Percentiles rank a stretch among this genome's conserved stretches.
These are phyloP conservation scores for Reticulitermes speratus DNA, from an alignment of 1,140 invertebrate species.

Conservation along the genomic window DNA sequence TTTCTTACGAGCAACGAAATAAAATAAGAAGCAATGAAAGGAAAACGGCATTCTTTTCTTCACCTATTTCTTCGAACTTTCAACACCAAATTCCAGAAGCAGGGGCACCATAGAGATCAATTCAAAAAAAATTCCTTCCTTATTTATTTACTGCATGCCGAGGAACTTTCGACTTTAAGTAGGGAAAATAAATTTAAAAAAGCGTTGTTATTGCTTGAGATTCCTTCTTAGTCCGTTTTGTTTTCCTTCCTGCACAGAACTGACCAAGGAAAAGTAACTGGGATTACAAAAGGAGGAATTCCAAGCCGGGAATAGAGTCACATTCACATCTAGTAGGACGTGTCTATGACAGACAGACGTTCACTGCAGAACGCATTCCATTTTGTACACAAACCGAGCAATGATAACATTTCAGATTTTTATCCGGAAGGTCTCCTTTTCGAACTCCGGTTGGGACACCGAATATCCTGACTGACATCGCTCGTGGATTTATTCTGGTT, in stretches of 20 bases:
- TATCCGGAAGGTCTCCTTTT: too few relatives aligned
- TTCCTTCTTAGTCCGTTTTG: neutral
- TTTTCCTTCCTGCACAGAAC: slow-evolving; percentile 12
- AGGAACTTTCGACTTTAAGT: neutral
- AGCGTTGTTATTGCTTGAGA: neutral
- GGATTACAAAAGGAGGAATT: neutral
- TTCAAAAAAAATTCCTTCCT: neutral
- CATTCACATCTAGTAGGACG: neutral
- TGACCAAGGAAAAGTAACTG: neutral
- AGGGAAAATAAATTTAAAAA: neutral
- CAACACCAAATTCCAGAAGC: neutral
- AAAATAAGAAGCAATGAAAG: neutral
- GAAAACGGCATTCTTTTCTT: neutral
- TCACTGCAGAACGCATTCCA: too few relatives aligned
- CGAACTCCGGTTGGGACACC: too few relatives aligned
- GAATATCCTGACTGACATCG: too few relatives aligned
- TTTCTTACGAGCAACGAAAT: neutral
- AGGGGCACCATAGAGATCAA: neutral
- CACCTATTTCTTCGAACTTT: slow-evolving; percentile 5
- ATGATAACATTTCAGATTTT: too few relatives aligned
- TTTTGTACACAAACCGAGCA: too few relatives aligned
- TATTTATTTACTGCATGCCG: slow-evolving; percentile 1
- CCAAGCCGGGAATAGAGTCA: neutral
- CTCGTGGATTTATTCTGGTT: too few relatives aligned
- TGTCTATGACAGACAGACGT: too few relatives aligned